Conservation (phyloP, 2,888 invertebrate genomes). For the Campaea margaritaria region DNA sequence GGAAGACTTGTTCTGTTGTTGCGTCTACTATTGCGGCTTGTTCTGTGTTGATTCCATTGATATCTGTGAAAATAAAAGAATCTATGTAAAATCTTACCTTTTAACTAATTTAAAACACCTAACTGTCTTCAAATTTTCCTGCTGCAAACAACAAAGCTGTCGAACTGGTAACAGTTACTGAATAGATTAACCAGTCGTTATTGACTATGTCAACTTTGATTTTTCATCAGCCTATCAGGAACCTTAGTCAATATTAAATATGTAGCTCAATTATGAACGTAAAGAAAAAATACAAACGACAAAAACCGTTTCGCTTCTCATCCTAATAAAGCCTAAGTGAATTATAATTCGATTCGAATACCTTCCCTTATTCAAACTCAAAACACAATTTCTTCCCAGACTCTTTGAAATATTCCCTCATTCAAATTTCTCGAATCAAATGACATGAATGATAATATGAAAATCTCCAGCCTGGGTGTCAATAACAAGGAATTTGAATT, state of each 20-base stretch:
- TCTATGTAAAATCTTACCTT: too few species aligned
- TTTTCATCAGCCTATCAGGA: too few species aligned
- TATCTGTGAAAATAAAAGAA: constrained; percentile 54
- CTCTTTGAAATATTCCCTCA: constrained; percentile 15
- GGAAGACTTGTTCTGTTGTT: constrained; percentile 14
- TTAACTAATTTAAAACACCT: too few species aligned
- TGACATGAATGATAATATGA: constrained; percentile 36
- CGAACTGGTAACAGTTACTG: too few species aligned
- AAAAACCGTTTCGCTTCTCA: not conserved
- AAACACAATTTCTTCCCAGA: constrained; percentile 21
- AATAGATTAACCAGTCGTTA: too few species aligned
- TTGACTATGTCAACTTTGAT: too few species aligned
- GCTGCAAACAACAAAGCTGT: too few species aligned
- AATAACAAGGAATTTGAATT: constrained; percentile 46
- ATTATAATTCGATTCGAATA: constrained; percentile 25
- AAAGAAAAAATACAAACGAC: too few species aligned
- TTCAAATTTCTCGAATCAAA: constrained; percentile 30
- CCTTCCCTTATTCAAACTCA: constrained; percentile 12
- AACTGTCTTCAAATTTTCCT: too few species aligned
- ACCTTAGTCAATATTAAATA: too few species aligned
- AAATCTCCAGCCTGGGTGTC: constrained; percentile 32
- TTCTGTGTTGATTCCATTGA: constrained; percentile 59
- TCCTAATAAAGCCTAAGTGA: constrained; percentile 6
- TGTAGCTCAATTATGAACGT: too few species aligned
- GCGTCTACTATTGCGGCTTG: constrained; percentile 21